Evolutionary conservation across 2,113 vertebrate genomes (phyloP), one percentile per base, ranked within the genome.

Genomic region (Bubo scandiacus): DNA sequence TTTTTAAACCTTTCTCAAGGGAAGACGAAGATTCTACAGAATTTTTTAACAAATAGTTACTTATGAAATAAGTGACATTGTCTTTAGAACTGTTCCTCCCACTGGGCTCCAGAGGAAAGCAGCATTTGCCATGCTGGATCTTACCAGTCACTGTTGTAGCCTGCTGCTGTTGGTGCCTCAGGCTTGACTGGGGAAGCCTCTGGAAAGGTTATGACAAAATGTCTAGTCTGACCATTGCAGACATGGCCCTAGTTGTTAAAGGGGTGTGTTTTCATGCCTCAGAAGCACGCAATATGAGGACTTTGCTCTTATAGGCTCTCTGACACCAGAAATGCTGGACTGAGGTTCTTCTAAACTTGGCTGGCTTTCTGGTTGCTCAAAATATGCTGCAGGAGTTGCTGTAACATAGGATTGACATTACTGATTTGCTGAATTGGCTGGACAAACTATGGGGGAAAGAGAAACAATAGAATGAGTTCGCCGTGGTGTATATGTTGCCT

Each of bases 1-100:
- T 61, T 94, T 96, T 85, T 65, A 95, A 94, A 89, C 52, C n/a
- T 94, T 77, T 92, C 91, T 95, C 89, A 91, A 77, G 84, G 94
- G 95, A 96, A 89, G 81, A 29, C 30, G 81, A 94, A 85, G 79
- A 84, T 92, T 92, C 84, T 75, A 80, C 78, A 89, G 74, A 85
- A 58, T 95, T 89, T 94, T 93, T 91, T 36, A 89, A 82, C 80
- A 88, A 84, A 86, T 43, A 81, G 55, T 81, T 96, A 85, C 92
- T 96, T 94, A 73, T 77, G 9, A 96, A 96, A 43, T 38, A 78
- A 93, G 65, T 83, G 67, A 63, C 82, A 83, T 59, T 87, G 78
- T 91, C 84, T 87, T 82, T 83, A 90, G 82, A 93, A 84, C 77
- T 57, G 67, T 68, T 92, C 47, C 25, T 93, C 55, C 55, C 32